phyloP scores from a whole-genome alignment of 1,140 invertebrate genomes.

The Drepana arcuata region DNA sequence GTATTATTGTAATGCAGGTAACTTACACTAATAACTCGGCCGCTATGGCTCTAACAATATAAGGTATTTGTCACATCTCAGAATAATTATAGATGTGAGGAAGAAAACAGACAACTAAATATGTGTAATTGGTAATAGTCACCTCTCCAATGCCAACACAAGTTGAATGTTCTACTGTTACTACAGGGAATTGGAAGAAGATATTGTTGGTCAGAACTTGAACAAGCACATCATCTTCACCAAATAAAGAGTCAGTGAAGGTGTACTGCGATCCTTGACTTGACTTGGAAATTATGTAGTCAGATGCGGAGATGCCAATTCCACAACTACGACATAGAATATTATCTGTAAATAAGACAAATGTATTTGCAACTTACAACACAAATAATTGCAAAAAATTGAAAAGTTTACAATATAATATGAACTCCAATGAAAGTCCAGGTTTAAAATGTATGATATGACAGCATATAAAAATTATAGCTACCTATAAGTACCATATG shows the following conservation, averaged over 20 bases:
- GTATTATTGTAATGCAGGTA: too few relatives aligned
- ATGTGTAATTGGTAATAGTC: too few relatives aligned
- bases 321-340: slow-evolving; percentile 65
- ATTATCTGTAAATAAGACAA: slow-evolving; percentile 35
- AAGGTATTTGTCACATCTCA: not conserved
- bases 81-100: too few relatives aligned
- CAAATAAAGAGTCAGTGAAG: slow-evolving; percentile 51
- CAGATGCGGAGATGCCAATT: slow-evolving; percentile 36
- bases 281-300: slow-evolving; percentile 39
- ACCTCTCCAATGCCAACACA: slow-evolving; percentile 50
- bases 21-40: too few relatives aligned
- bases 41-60: too few relatives aligned
- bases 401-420: not conserved
- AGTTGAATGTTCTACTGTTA: slow-evolving; percentile 41
- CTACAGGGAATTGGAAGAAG: slow-evolving; percentile 43
- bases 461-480: not conserved
- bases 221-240: slow-evolving; percentile 41
- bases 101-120: too few relatives aligned
- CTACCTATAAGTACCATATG: not conserved
- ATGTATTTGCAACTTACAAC: not conserved
- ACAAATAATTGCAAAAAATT: not conserved
- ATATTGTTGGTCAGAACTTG: slow-evolving; percentile 51
- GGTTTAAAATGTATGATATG: not conserved
- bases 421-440: not conserved
- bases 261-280: slow-evolving; percentile 41